phyloP scores from a whole-genome alignment of 2,888 invertebrate species.

The Clitarchus hookeri region DNA sequence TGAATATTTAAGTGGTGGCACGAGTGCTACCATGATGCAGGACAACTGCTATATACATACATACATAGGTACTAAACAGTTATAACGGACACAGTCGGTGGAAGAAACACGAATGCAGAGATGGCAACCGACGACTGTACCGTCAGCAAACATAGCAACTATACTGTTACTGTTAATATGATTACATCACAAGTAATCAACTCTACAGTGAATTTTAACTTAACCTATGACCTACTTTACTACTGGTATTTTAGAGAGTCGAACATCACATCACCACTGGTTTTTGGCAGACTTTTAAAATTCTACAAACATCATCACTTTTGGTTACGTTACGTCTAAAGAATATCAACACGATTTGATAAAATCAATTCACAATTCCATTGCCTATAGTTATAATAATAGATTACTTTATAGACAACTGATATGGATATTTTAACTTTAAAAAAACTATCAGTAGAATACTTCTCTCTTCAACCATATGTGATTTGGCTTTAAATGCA shows the following conservation, averaged over 20 bases:
- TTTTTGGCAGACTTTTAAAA: conserved; percentile 12
- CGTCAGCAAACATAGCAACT: neutral
- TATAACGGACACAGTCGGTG: neutral
- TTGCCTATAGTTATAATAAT: neutral
- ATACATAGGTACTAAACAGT: neutral
- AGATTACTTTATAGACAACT: conserved; percentile 3
- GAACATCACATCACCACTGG: conserved; percentile 2
- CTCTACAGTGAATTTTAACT: neutral
- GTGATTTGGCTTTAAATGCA: conserved; percentile 14
- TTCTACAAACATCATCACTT: conserved; percentile 9
- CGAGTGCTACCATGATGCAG: no score
- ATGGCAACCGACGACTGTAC: neutral
- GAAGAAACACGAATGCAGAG: neutral
- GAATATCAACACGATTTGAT: neutral
- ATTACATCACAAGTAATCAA: conserved; percentile 1
- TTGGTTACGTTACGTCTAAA: neutral
- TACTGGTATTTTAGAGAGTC: conserved; percentile 9
- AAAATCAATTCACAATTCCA: neutral
- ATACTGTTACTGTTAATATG: neutral
- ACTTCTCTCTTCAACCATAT: neutral
- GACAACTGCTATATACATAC: no score
- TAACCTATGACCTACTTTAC: neutral
- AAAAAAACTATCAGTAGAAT: conserved; percentile 14
- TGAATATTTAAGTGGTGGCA: neutral
- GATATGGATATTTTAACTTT: conserved; percentile 1